Conservation (phyloP, 2,113 vertebrate genomes). For the Butorides virescens region DNA sequence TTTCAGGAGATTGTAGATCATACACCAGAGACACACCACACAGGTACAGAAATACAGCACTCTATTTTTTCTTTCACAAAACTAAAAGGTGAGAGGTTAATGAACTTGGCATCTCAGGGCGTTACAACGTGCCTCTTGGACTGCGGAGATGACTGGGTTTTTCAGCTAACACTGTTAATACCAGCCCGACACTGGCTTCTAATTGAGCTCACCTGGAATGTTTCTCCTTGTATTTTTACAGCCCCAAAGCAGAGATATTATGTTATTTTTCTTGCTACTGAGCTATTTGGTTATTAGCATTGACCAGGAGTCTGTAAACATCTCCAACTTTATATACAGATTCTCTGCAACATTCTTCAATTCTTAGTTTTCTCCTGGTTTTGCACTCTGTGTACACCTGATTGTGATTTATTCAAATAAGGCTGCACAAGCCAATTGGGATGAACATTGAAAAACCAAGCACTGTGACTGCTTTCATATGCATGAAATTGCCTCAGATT, state of each 20-base stretch:
- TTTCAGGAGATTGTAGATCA: neutral
- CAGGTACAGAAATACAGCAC: neutral
- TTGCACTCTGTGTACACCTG: neutral
- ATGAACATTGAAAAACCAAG: neutral
- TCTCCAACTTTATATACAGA: neutral
- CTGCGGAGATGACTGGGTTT: neutral
- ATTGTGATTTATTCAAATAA: conserved; percentile 8
- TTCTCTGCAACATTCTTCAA: neutral
- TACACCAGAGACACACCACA: neutral
- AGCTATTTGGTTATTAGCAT: neutral
- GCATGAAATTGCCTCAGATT: neutral
- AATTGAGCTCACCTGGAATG: neutral
- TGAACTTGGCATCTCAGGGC: neutral
- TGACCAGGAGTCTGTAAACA: neutral
- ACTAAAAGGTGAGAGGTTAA: neutral
- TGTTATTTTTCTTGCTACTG: neutral
- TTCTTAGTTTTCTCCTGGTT: neutral
- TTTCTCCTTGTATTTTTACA: neutral
- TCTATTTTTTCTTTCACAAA: neutral
- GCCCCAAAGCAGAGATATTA: neutral
- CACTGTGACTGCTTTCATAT: neutral
- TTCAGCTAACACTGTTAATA: neutral
- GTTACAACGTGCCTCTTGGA: neutral
- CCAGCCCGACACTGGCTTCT: neutral
- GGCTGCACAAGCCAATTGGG: neutral